Percentiles rank a stretch among this genome's conserved stretches.
Evolutionary conservation across 2,888 invertebrate species (phyloP).

Genomic region (Alloplasta piceator): DNA sequence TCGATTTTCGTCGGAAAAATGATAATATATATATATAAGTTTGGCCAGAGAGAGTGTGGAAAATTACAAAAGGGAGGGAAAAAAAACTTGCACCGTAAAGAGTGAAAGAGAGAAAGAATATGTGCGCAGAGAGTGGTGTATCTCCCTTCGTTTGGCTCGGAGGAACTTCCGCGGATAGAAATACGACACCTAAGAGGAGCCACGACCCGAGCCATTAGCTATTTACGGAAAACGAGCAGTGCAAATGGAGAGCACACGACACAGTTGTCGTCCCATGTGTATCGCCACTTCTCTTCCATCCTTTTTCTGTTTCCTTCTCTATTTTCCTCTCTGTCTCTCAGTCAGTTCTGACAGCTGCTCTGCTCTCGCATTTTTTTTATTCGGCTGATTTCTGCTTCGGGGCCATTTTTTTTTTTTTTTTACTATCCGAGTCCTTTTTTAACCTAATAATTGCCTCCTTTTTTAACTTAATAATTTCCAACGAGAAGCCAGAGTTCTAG

Average conservation of each 20-base stretch:
- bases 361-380: no score
- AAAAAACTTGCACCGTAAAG: slow-evolving; percentile 1
- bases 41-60: slow-evolving; percentile 8
- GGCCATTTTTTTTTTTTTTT: slow-evolving; percentile 51
- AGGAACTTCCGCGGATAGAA: slow-evolving; percentile 71
- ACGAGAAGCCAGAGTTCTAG: no score
- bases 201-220: slow-evolving; percentile 79
- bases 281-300: slow-evolving; percentile 51
- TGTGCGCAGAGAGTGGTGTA: slow-evolving; percentile 18
- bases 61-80: slow-evolving; percentile 1
- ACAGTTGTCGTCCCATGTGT: slow-evolving; percentile 74
- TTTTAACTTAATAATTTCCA: no score
- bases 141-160: slow-evolving; percentile 43
- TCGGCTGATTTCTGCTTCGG: background rate
- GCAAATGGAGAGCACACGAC: slow-evolving; percentile 77
- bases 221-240: slow-evolving; percentile 81
- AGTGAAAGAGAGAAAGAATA: slow-evolving; percentile 2
- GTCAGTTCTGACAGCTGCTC: background rate
- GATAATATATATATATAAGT: background rate
- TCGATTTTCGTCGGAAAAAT: slow-evolving; percentile 26
- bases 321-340: slow-evolving; percentile 45
- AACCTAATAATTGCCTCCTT: background rate
- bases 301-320: slow-evolving; percentile 53
- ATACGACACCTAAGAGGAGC: slow-evolving; percentile 78
- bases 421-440: background rate